These are phyloP conservation scores for Octonoba sinensis DNA, from an alignment of 2,888 invertebrate genomes.

Conservation along the genomic window DNA sequence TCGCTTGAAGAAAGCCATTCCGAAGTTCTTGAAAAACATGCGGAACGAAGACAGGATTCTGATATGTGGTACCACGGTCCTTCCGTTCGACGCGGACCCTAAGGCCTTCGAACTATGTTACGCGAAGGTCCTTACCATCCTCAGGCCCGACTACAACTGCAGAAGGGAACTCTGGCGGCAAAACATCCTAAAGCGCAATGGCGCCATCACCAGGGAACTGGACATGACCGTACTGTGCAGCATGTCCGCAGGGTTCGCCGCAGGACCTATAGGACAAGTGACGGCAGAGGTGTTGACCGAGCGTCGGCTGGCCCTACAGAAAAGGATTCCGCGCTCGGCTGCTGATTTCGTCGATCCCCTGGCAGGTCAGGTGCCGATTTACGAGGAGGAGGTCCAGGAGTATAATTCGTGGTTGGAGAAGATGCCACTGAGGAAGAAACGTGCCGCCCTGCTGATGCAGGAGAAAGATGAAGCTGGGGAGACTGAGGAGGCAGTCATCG, in stretches of 20 bases:
- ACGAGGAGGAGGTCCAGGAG: constrained; percentile 36
- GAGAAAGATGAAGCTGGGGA: constrained; percentile 12
- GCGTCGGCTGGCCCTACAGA: constrained; percentile 17
- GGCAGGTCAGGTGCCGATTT: constrained; percentile 39
- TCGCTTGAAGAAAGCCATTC: constrained; percentile 90
- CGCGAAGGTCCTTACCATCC: constrained; percentile 87
- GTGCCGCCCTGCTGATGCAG: constrained; percentile 9
- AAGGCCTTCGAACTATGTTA: constrained; percentile 87
- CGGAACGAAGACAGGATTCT: constrained; percentile 84
- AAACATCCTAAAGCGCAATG: constrained; percentile 70
- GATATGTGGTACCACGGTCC: constrained; percentile 83
- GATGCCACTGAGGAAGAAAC: constrained; percentile 17
- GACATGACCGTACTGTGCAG: constrained; percentile 83
- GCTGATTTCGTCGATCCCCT: constrained; percentile 16
- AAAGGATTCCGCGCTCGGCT: constrained; percentile 19
- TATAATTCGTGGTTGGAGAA: constrained; percentile 35
- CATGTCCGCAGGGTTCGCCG: constrained; percentile 91
- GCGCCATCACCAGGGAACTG: constrained; percentile 71
- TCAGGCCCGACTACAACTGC: constrained; percentile 88
- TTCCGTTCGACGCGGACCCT: constrained; percentile 93
- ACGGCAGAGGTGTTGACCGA: constrained; percentile 65
- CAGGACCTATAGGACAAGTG: constrained; percentile 76
- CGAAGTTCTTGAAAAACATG: constrained; percentile 90
- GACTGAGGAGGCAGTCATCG: constrained; percentile 1
- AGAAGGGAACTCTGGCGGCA: constrained; percentile 75